Conservation (phyloP, 2,888 invertebrate species). For the Drosophila picticornis region DNA sequence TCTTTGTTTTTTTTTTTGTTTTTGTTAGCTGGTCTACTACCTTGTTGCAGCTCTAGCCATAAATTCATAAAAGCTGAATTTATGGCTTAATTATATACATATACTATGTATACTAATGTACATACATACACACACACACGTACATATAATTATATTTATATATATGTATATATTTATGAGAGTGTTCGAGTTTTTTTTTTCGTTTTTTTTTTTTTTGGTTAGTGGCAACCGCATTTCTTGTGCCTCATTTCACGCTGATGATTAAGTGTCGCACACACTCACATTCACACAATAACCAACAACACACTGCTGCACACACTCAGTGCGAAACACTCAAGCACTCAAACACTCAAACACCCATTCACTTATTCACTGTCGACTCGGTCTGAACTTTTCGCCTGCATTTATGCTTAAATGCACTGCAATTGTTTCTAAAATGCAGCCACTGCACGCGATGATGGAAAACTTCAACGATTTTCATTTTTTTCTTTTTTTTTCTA, state of each 20-base stretch:
- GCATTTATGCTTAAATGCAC: conserved; percentile 75
- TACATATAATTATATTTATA: neutral
- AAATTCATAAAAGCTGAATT: conserved; percentile 82
- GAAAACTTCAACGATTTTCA: conserved; percentile 69
- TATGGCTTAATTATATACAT: conserved; percentile 82
- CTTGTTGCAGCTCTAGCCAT: conserved; percentile 64
- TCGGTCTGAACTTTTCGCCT: conserved; percentile 70
- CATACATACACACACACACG: neutral
- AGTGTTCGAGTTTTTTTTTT: conserved; percentile 12
- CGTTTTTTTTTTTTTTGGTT: conserved; percentile 18
- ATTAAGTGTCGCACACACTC: conserved; percentile 70
- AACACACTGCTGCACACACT: conserved; percentile 8
- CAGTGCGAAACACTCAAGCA: conserved; percentile 26
- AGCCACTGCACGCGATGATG: conserved; percentile 75
- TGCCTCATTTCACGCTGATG: conserved; percentile 77
- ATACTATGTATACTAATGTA: conserved; percentile 17
- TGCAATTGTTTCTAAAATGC: conserved; percentile 77
- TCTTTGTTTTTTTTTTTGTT: neutral
- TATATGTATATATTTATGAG: neutral
- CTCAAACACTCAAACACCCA: conserved; percentile 36
- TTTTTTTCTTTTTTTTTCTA: conserved; percentile 26
- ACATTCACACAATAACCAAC: conserved; percentile 27
- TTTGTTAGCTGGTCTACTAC: conserved; percentile 27
- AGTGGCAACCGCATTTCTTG: conserved; percentile 61
- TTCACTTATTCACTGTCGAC: conserved; percentile 53